These are phyloP conservation scores for Eretmochelys imbricata DNA, from an alignment of 2,113 vertebrate species.

Conservation along the genomic window DNA sequence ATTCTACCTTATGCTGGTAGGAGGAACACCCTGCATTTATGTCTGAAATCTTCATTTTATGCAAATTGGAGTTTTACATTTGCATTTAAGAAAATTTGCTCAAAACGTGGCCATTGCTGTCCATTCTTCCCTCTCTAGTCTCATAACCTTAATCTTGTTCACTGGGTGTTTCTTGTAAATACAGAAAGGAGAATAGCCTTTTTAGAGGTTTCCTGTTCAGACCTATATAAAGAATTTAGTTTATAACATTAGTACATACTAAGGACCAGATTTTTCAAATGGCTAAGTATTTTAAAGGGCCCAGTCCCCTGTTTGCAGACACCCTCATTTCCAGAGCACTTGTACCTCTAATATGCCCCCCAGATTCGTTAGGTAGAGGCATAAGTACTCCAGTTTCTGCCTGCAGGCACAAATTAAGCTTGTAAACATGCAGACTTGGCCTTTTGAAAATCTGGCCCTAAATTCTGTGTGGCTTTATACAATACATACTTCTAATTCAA, in stretches of 20 bases:
- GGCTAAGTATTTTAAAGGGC: background rate
- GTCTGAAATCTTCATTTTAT: slow-evolving; percentile 32
- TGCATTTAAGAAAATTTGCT: slow-evolving; percentile 51
- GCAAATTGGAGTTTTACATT: slow-evolving; percentile 36
- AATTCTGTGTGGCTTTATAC: slow-evolving; percentile 8
- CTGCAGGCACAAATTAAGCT: slow-evolving; percentile 21
- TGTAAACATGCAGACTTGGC: background rate
- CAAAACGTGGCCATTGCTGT: slow-evolving; percentile 45
- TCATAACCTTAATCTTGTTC: slow-evolving; percentile 32
- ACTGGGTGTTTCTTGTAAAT: slow-evolving; percentile 18
- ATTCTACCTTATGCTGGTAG: slow-evolving; percentile 28
- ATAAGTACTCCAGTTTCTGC: slow-evolving; percentile 20
- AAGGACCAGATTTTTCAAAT: slow-evolving; percentile 9
- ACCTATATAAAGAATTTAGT: slow-evolving; percentile 29
- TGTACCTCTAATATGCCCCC: background rate
- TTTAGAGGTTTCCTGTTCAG: slow-evolving; percentile 6
- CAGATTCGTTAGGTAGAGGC: slow-evolving; percentile 16
- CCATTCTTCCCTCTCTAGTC: slow-evolving; percentile 19
- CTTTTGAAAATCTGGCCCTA: slow-evolving; percentile 44
- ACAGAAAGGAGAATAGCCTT: background rate
- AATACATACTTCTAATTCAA: slow-evolving; percentile 47
- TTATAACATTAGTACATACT: slow-evolving; percentile 21
- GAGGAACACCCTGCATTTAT: background rate
- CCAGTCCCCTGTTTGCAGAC: slow-evolving; percentile 29
- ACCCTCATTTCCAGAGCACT: slow-evolving; percentile 18